A percentile compares a stretch with the other conserved stretches of the same genome.
phyloP scores from a whole-genome alignment of 2,888 invertebrate genomes.

The Corythucha ciliata region DNA sequence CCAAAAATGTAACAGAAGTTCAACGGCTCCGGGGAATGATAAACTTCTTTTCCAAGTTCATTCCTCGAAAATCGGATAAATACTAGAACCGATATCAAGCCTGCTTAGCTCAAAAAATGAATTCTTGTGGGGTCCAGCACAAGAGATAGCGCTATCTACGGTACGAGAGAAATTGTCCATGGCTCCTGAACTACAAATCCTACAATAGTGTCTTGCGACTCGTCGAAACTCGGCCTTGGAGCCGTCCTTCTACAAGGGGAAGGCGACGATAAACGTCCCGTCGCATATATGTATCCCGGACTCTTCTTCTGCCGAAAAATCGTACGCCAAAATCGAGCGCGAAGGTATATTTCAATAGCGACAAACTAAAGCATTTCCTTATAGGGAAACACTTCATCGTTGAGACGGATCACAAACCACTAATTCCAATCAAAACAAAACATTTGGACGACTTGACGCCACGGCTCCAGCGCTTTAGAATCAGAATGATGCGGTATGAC shows the following conservation, averaged over 20 bases:
- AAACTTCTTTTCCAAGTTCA: slow-evolving; percentile 19
- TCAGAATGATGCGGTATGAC: slow-evolving; percentile 13
- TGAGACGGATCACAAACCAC: background rate
- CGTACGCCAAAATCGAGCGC: background rate
- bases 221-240: slow-evolving; percentile 1
- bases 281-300: slow-evolving; percentile 4
- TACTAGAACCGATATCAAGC: slow-evolving; percentile 20
- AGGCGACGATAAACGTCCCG: background rate
- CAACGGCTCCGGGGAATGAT: slow-evolving; percentile 24
- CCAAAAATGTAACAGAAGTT: slow-evolving; percentile 19
- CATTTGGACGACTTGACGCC: slow-evolving; percentile 13
- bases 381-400: background rate
- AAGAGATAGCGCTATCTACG: slow-evolving; percentile 12
- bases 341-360: slow-evolving; percentile 2
- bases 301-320: background rate
- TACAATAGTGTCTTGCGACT: slow-evolving; percentile 5
- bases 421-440: background rate
- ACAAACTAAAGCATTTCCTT: background rate
- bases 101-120: slow-evolving; percentile 20
- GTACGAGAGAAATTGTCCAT: slow-evolving; percentile 10
- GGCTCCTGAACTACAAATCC: slow-evolving; percentile 9
- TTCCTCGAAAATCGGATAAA: no score
- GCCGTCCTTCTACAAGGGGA: slow-evolving; percentile 10
- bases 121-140: slow-evolving; percentile 10
- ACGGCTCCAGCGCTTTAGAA: slow-evolving; percentile 7